Base-by-base conservation (phyloP, 2,888 invertebrate species). In the Alitta virens region DNA sequence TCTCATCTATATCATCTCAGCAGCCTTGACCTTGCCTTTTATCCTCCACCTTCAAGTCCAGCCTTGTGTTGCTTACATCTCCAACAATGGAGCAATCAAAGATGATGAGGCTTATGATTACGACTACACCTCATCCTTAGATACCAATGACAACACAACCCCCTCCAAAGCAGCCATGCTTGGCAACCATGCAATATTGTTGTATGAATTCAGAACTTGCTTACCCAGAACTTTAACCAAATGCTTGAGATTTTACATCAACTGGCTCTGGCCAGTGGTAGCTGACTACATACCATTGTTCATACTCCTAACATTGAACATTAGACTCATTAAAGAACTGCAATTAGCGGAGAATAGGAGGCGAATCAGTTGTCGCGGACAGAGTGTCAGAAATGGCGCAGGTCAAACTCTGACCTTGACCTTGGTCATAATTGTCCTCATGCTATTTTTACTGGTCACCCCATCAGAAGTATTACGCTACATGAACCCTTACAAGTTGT, bases 1-100 rank as follows among this genome's bases (percentile, higher is more conserved):
- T 51, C 82, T 88, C 60, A 88, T 89, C 67, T 87, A 88, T 18
- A 72, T 89, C 61, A 81, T 85, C 42, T 89, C 89, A 2, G 86
- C 88, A 74, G 76, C 88, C 61, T 82, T 88, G 66, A 90, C 90
- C 79, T 82, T 88, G 69, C 90, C 90, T 21, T 67, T 75, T 54
- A 61, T 66, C 50, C 27, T 64, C 23, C 62, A 59, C 56, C 43
- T 63, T 16, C 33, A 16, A 14, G 50, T 63, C 1, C 16, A 23
- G 7, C 2, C 9, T 1, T 61, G 61, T 46, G 7, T 33, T 33
- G 33, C 33, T 12, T 33, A 33, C 33, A 38, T 18, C 18, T 16
- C 46, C n/a, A n/a, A n/a, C 5, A 3, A 46, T 12, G 46, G 46
- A 3, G 5, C 12, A 33, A 12, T 33, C 33, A 33, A 33, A 7